Percentiles rank a stretch among this genome's conserved stretches.
Evolutionary conservation across 30 jellyfish, hydroid and myxozoan species (phyloP).

Genomic region (Pelagia noctiluca): DNA sequence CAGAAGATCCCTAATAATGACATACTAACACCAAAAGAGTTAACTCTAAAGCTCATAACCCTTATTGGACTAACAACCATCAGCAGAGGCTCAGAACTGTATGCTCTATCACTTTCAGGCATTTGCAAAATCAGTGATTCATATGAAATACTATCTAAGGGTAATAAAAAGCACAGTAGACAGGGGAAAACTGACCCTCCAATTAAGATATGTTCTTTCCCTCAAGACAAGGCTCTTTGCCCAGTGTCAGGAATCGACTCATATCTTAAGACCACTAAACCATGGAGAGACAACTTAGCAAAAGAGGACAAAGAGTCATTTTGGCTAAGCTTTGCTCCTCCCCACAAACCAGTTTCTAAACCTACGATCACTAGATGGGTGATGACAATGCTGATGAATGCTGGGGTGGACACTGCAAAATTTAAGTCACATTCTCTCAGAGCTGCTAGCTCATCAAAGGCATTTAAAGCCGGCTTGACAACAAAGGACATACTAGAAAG

Average conservation of each 20-base stretch:
- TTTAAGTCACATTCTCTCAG: conserved; percentile 21
- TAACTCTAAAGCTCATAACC: too few relatives aligned
- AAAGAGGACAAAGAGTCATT: too few relatives aligned
- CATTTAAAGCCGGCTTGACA: background rate
- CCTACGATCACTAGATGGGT: background rate
- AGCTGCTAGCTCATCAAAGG: conserved; percentile 26
- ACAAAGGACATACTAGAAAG: conserved; percentile 16
- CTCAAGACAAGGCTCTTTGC: background rate
- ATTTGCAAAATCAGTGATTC: too few relatives aligned
- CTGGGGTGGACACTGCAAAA: background rate
- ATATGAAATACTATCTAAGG: background rate
- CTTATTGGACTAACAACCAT: too few relatives aligned
- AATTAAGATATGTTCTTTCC: background rate
- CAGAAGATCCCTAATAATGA: too few relatives aligned
- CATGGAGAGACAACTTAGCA: too few relatives aligned
- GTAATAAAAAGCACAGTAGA: background rate
- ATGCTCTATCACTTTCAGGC: too few relatives aligned
- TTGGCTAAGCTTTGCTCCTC: background rate
- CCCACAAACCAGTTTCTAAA: background rate
- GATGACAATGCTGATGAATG: background rate
- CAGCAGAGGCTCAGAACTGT: too few relatives aligned
- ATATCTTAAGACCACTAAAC: background rate
- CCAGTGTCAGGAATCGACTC: background rate
- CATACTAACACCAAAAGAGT: too few relatives aligned
- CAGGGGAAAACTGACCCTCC: conserved; percentile 2